A percentile compares a stretch with the other conserved stretches of the same genome.
Evolutionary conservation across 1,140 invertebrate genomes (phyloP).

Genomic region (Cotesia typhae): DNA sequence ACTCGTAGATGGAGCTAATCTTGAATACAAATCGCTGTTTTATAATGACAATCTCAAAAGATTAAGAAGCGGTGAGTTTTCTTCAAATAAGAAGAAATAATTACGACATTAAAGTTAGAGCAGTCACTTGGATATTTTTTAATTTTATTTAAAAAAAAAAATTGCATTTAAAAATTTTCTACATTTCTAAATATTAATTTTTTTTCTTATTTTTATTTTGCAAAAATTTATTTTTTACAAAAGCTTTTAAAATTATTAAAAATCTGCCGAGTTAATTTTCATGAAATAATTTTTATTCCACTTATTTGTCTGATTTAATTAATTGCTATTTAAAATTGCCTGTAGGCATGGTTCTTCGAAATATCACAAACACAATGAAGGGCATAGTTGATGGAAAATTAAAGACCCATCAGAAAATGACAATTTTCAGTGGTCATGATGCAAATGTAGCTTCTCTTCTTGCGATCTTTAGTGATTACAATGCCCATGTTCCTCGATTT

Average conservation of each 20-base stretch:
- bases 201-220: no score
- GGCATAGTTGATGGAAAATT: slow-evolving; percentile 55
- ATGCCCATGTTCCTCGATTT: slow-evolving; percentile 68
- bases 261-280: no score
- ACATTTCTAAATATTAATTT: no score
- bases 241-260: no score
- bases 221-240: no score
- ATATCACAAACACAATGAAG: slow-evolving; percentile 64
- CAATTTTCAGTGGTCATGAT: slow-evolving; percentile 75
- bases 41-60: slow-evolving; percentile 59
- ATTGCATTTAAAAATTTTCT: no score
- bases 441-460: slow-evolving; percentile 75
- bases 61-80: slow-evolving; percentile 57
- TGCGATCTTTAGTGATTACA: slow-evolving; percentile 71
- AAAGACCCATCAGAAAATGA: slow-evolving; percentile 64
- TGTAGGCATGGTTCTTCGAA: slow-evolving; percentile 64
- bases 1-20: slow-evolving; percentile 20
- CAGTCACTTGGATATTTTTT: no score
- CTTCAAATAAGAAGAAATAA: no score
- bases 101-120: no score
- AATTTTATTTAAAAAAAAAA: no score
- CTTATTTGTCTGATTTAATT: neutral
- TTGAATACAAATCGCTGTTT: slow-evolving; percentile 61
- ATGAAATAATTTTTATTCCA: neutral
- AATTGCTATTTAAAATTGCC: neutral